These are phyloP conservation scores for Eulithis testata DNA, from an alignment of 2,888 invertebrate species.

Conservation along the genomic window DNA sequence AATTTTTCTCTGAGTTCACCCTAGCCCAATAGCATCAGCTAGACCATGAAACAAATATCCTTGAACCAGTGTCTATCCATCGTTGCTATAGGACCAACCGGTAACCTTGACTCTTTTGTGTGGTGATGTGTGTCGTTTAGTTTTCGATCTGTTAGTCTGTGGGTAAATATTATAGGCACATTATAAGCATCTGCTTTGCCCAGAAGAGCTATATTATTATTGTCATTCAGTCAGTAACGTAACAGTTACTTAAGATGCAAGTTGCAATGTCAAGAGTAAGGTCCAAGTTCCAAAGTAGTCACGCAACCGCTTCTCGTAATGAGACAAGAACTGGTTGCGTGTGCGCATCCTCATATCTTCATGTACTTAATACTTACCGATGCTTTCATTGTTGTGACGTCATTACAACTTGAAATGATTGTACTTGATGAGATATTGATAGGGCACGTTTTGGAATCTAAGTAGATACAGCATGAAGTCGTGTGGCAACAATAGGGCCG, in stretches of 20 bases:
- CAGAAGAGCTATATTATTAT: too few species aligned
- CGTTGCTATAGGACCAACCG: too few species aligned
- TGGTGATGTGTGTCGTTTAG: too few species aligned
- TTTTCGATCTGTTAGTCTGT: too few species aligned
- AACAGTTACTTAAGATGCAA: neutral
- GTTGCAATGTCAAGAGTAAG: constrained; percentile 30
- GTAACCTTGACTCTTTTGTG: too few species aligned
- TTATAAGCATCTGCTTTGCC: too few species aligned
- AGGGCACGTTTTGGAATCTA: constrained; percentile 9
- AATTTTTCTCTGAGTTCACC: too few species aligned
- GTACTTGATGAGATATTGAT: constrained; percentile 10
- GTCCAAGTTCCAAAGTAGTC: constrained; percentile 15
- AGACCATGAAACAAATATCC: too few species aligned
- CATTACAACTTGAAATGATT: constrained; percentile 17
- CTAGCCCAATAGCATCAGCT: too few species aligned
- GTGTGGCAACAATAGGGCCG: neutral
- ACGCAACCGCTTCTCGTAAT: constrained; percentile 20
- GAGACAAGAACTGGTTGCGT: constrained; percentile 28
- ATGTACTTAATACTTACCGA: neutral
- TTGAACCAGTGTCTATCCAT: too few species aligned
- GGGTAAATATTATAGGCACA: too few species aligned
- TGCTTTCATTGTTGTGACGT: constrained; percentile 22
- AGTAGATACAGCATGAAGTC: neutral
- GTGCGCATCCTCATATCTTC: constrained; percentile 20
- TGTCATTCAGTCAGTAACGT: neutral